These are phyloP conservation scores for Heliconius congener DNA, from an alignment of 1,140 invertebrate genomes.

Conservation along the genomic window DNA sequence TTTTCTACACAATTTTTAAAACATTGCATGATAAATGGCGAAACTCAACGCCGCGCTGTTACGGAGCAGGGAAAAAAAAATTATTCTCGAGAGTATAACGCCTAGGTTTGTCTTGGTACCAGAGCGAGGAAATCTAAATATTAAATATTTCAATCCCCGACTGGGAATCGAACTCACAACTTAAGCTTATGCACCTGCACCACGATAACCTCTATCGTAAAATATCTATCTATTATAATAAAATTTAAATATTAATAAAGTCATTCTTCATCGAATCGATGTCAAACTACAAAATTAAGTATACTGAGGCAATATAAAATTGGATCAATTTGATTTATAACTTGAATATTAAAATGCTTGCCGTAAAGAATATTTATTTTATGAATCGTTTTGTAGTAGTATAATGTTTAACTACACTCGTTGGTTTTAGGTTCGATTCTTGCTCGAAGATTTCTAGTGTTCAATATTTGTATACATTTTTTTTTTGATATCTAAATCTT, in stretches of 20 bases:
- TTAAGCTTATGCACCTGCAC: too few relatives aligned
- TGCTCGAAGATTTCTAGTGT: too few relatives aligned
- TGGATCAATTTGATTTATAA: conserved; percentile 3
- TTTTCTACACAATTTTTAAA: too few relatives aligned
- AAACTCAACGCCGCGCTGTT: too few relatives aligned
- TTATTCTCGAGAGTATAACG: not conserved
- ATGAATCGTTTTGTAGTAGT: not conserved
- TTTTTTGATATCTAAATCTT: too few relatives aligned
- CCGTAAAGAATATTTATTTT: conserved; percentile 17
- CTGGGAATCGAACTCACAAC: not conserved
- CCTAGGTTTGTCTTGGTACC: too few relatives aligned
- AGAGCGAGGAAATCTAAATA: too few relatives aligned
- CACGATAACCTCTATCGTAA: not conserved
- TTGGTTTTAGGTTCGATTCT: too few relatives aligned
- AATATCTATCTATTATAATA: not conserved
- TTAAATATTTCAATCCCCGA: not conserved
- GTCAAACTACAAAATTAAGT: conserved; percentile 9
- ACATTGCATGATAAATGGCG: too few relatives aligned
- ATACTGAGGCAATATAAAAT: conserved; percentile 8
- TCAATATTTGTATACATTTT: too few relatives aligned
- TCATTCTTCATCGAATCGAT: conserved; percentile 6
- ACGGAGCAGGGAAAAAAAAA: too few relatives aligned
- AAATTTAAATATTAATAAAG: conserved; percentile 14
- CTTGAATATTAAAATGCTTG: conserved; percentile 5
- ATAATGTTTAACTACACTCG: not conserved